Base-by-base conservation (phyloP, 2,888 invertebrate genomes). In the Phaonia tiefii region DNA sequence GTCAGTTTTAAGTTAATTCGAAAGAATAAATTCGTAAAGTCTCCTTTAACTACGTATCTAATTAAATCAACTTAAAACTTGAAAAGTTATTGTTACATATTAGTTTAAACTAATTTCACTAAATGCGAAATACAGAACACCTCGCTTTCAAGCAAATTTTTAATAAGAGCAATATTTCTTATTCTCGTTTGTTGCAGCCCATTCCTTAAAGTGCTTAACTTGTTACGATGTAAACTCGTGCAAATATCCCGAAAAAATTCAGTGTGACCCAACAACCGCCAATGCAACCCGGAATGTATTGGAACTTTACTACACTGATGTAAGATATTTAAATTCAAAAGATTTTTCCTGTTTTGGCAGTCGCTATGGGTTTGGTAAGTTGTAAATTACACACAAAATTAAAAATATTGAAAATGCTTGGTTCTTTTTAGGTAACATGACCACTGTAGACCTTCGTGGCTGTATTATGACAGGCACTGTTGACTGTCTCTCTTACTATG, bases 401-500 rank as follows among this genome's bases (percentile, higher is more conserved):
- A n/a, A n/a, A n/a, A n/a, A n/a, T n/a, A n/a, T n/a, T n/a, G 20
- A 51, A 22, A 20, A 31, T 5, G 4, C n/a, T 26, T 22, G 25
- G n/a, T 26, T 8, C 3, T 22, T 37, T 17, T 17, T 3, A 79
- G 79, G 39, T 11, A 74, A 74, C 20, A 0, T 4, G 1, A 54
- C 22, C 0, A 13, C 39, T 15, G 10, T 60, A 25, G 75, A 51
- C 1, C n/a, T 79, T 0, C 66, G 70, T 13, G 79, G 75, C 22
- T 79, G 79, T 22, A 31, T 67, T 42, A 49, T 54, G 44, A 31
- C 13, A 51, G 71, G 42, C 17, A 10, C 66, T 5, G 39, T 42
- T 25, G 11, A 15, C 25, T 76, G 65, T 0, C 17, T 3, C 56
- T 86, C 66, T 7, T 10, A 13, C 1, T 31, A 31, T 10, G 11